Evolutionary conservation across 1,140 invertebrate genomes (phyloP).

Genomic region (Caenorhabditis briggsae): DNA sequence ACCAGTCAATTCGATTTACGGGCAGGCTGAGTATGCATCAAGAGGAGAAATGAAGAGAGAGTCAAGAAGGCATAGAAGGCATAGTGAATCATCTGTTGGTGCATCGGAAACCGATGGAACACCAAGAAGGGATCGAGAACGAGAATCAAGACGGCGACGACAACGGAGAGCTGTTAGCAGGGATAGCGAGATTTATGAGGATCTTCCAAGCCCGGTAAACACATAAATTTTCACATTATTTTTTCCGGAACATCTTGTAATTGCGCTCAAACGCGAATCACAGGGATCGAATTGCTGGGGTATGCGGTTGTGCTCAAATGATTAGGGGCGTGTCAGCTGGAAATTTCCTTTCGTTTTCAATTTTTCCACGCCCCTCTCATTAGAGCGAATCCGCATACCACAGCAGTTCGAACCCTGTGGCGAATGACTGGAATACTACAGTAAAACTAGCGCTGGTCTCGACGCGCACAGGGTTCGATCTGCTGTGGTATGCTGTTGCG

Average conservation of each 20-base stretch:
- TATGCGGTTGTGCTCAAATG: too few species aligned
- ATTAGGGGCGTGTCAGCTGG: too few species aligned
- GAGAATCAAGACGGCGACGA: constrained; percentile 15
- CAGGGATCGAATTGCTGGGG: too few species aligned
- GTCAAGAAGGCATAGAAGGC: constrained; percentile 51
- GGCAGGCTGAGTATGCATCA: constrained; percentile 28
- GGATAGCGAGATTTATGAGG: constrained; percentile 60
- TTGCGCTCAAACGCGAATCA: too few species aligned
- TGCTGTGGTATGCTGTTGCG: too few species aligned
- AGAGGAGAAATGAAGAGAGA: constrained; percentile 39
- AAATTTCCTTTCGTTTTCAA: too few species aligned
- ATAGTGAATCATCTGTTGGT: constrained; percentile 58
- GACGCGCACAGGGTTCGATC: too few species aligned
- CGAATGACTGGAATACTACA: too few species aligned
- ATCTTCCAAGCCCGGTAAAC: constrained; percentile 60
- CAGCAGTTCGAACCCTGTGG: not conserved
- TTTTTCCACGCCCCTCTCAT: too few species aligned
- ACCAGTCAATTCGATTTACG: constrained; percentile 47
- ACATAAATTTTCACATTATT: too few species aligned
- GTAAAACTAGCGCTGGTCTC: too few species aligned
- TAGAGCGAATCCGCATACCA: too few species aligned
- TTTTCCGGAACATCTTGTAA: not conserved
- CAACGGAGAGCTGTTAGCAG: constrained; percentile 28
- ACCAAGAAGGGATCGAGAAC: constrained; percentile 23
- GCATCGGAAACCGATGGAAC: constrained; percentile 34